Conservation (phyloP, 2,888 invertebrate species). For the Rapana venosa region DNA sequence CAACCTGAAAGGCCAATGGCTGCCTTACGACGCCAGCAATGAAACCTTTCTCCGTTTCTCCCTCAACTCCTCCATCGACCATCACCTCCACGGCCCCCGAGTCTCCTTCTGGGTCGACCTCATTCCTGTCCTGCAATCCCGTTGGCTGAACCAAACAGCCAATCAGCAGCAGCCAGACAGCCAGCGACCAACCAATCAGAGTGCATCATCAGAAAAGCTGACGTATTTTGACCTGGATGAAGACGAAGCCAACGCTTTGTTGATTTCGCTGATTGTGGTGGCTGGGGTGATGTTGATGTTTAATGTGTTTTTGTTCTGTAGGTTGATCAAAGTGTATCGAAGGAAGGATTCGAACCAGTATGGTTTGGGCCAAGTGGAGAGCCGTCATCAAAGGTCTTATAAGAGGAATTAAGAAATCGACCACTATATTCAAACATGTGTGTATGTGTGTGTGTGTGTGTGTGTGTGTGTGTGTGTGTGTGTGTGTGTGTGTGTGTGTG, state of each 20-base stretch:
- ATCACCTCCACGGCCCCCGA: not conserved
- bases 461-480: too few species aligned
- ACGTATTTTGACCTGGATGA: not conserved
- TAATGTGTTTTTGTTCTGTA: not conserved
- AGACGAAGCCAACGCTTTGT: not conserved
- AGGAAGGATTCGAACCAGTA: not conserved
- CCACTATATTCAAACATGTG: not conserved
- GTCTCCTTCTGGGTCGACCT: constrained; percentile 32
- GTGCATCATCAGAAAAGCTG: not conserved
- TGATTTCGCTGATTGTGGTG: constrained; percentile 5
- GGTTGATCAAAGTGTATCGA: not conserved
- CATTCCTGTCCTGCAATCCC: constrained; percentile 24
- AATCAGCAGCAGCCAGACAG: not conserved
- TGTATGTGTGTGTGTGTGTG: too few species aligned
- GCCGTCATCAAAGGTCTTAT: not conserved
- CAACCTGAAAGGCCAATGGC: constrained; percentile 9
- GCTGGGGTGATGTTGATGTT: not conserved
- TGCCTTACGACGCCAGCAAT: constrained; percentile 35
- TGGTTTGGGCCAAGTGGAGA: not conserved
- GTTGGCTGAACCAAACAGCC: constrained; percentile 27
- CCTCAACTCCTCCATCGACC: not conserved
- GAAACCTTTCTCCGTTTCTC: constrained; percentile 28
- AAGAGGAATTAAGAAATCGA: not conserved
- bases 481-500: too few species aligned
- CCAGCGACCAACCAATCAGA: not conserved